Conservation (phyloP, 2,888 invertebrate species). For the Mongoloraphidia duomilia region DNA sequence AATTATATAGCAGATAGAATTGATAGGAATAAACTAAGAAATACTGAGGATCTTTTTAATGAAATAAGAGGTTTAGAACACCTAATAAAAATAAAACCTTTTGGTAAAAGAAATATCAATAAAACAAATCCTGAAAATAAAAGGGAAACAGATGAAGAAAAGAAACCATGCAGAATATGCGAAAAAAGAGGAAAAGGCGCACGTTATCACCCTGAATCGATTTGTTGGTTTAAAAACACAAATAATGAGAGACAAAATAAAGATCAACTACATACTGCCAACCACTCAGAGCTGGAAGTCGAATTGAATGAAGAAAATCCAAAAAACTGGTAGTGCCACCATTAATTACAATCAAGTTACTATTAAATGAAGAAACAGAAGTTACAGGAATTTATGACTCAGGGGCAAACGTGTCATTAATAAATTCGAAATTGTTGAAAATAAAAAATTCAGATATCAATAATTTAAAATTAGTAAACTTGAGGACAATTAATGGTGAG, state of each 20-base stretch:
- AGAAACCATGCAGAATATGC: slow-evolving; percentile 6
- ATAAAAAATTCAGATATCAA: too few relatives aligned
- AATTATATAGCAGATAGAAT: slow-evolving; percentile 18
- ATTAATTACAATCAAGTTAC: slow-evolving; percentile 16
- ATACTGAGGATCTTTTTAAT: slow-evolving; percentile 19
- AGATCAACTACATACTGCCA: slow-evolving; percentile 11
- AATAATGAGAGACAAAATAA: slow-evolving; percentile 1
- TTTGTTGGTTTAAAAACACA: slow-evolving; percentile 2
- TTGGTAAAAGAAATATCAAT: too few relatives aligned
- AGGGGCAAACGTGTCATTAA: slow-evolving; percentile 17
- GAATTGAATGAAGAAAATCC: slow-evolving; percentile 10
- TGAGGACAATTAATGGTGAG: too few relatives aligned
- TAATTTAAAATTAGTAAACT: too few relatives aligned
- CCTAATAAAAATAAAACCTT: slow-evolving; percentile 12
- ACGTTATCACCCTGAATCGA: slow-evolving; percentile 7
- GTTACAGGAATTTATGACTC: slow-evolving; percentile 18
- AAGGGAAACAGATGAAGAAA: too few relatives aligned
- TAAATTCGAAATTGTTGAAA: slow-evolving; percentile 15
- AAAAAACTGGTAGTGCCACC: too few relatives aligned
- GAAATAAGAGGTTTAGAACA: slow-evolving; percentile 20
- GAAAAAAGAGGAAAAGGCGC: slow-evolving; percentile 2
- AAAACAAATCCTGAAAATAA: too few relatives aligned
- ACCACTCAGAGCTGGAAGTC: slow-evolving; percentile 12
- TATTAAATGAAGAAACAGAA: too few relatives aligned
- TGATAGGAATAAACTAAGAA: slow-evolving; percentile 18